Evolutionary conservation across 2,797 vertebrate species (phyloP), one percentile per base, ranked within the genome.

Genomic region (Sebastes goodei): DNA sequence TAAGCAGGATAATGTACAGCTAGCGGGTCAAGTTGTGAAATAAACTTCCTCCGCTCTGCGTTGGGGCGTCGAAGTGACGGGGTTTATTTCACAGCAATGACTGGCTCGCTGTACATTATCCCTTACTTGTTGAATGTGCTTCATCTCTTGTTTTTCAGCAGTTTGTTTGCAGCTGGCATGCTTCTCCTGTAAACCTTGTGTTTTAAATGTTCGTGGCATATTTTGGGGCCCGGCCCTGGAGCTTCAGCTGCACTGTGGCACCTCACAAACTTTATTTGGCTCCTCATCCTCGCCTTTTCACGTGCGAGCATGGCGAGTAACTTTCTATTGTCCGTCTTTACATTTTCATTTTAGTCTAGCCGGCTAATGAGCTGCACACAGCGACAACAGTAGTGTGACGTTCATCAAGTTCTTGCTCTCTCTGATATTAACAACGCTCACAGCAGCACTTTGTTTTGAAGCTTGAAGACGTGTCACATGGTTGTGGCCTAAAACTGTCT

Each of bases 401-500:
- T 53, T 74, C 49, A n/a, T 25, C 12, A n/a, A 46, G 20, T 61
- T 62, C 67, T 32, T 10, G 2, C 67, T 72, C 14, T 62, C 20
- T 62, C 20, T 53, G 46, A 55, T 74, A 57, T 72, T 4, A 63
- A 11, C n/a, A 15, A 32, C 2, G 70, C 55, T 76, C 55, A 38
- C 30, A 53, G 71, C 30, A 25, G 11, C 38, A 27, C 25, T 74
- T 80, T 71, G 25, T 76, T 62, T 42, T 17, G 2, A 25, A 55
- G 66, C 64, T 52, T 23, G 11, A 74, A 65, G 46, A 80, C 35
- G 6, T 14, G 8, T 81, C 63, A 69, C 62, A 61, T 63, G 61
- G 23, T 55, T 20, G 15, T 67, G 66, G 59, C 81, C 77, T 74
- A 27, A 90, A 86, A 74, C 55, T 56, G 27, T 42, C 64, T 29